A percentile compares a stretch with the other conserved stretches of the same genome.
phyloP scores from a whole-genome alignment of 2,113 vertebrate species.

The Bubo bubo region DNA sequence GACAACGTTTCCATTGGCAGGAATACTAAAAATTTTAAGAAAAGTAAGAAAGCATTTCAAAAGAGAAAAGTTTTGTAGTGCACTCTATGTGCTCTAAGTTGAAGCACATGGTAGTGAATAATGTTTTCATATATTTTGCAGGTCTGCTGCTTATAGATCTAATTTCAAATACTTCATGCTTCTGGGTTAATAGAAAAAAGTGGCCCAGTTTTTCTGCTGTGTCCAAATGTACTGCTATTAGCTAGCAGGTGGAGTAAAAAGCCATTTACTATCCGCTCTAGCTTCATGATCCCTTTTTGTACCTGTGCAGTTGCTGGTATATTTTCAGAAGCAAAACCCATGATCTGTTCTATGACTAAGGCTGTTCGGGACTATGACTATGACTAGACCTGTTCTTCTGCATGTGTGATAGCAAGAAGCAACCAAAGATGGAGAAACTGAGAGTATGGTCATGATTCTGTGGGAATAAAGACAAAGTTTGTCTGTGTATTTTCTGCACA shows the following conservation, averaged over 20 bases:
- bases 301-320: background rate
- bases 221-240: background rate
- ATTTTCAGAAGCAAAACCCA: background rate
- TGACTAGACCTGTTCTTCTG: background rate
- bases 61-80: background rate
- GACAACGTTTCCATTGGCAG: background rate
- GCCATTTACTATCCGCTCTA: background rate
- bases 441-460: background rate
- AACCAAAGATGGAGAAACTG: background rate
- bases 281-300: background rate
- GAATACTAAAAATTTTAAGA: background rate
- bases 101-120: background rate
- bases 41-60: background rate
- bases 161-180: background rate
- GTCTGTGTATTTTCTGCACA: background rate
- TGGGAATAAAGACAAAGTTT: background rate
- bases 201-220: background rate
- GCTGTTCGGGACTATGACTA: fast-evolving
- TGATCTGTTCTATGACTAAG: background rate
- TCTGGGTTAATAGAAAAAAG: background rate
- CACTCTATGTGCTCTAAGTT: background rate
- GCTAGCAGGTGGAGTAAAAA: background rate
- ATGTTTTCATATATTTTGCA: background rate
- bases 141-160: background rate
- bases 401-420: background rate